Percentiles rank a stretch among this genome's conserved stretches.
Evolutionary conservation across 2,113 vertebrate genomes (phyloP).

Genomic region (Cacatua alba): DNA sequence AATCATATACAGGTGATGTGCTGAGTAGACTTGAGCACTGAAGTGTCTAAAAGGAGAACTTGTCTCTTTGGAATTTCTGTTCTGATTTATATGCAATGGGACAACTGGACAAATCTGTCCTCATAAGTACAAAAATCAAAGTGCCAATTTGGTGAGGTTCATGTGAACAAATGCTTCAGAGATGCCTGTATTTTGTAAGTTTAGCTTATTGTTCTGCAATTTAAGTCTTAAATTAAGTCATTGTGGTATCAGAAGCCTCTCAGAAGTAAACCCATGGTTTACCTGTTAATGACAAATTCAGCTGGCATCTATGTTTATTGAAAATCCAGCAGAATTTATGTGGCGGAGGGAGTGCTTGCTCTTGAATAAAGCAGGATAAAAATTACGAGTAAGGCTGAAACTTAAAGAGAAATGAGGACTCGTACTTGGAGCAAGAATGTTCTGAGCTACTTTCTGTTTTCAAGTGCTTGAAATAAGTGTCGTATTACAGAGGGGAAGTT

Average conservation of each 20-base stretch:
- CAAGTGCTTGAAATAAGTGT: not conserved
- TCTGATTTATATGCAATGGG: not conserved
- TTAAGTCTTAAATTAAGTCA: not conserved
- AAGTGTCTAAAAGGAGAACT: not conserved
- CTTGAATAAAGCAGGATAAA: slow-evolving; percentile 37
- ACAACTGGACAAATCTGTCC: not conserved
- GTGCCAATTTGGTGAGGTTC: not conserved
- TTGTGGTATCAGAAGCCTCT: not conserved
- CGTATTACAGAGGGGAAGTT: not conserved
- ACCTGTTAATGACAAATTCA: not conserved
- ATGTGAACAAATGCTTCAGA: not conserved
- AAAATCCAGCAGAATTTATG: slow-evolving; percentile 50
- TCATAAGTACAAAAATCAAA: not conserved
- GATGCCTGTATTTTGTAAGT: not conserved
- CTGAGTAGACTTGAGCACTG: not conserved
- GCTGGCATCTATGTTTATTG: slow-evolving; percentile 2
- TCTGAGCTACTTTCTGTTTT: slow-evolving; percentile 31
- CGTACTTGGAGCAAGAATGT: not conserved
- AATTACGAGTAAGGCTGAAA: not conserved
- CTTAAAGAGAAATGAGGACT: not conserved
- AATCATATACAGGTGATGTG: not conserved
- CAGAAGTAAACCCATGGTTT: not conserved
- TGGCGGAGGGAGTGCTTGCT: slow-evolving; percentile 2
- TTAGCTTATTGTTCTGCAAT: not conserved
- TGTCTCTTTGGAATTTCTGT: not conserved